Evolutionary conservation across 37 sponge, comb jelly and placozoan species (phyloP).

Genomic region (Geodia barretti): DNA sequence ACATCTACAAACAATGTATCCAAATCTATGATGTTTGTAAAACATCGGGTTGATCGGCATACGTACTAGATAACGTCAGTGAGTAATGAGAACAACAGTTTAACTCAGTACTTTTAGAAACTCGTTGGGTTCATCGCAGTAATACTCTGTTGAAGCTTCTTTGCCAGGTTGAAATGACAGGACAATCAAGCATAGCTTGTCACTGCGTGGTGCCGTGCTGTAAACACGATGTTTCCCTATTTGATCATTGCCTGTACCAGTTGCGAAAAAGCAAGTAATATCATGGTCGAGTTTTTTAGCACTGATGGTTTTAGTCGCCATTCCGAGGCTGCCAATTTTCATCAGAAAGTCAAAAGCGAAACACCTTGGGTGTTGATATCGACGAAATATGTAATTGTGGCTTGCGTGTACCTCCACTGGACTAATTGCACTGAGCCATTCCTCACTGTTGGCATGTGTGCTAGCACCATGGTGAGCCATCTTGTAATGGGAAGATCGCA

Average conservation of each 20-base stretch:
- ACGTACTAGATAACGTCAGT: too few relatives aligned
- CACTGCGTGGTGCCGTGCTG: neutral
- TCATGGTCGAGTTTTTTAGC: neutral
- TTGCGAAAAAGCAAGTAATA: neutral
- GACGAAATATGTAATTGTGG: neutral
- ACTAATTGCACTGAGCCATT: neutral
- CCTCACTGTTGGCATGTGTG: neutral
- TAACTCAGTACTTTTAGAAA: too few relatives aligned
- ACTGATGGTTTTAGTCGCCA: neutral
- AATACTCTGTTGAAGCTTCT: neutral
- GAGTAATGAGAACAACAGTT: too few relatives aligned
- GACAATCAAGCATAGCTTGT: neutral
- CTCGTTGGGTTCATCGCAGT: too few relatives aligned
- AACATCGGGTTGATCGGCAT: too few relatives aligned
- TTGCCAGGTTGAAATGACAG: neutral
- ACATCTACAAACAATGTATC: too few relatives aligned
- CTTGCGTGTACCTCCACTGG: conserved; percentile 11
- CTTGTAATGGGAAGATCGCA: conserved; percentile 15
- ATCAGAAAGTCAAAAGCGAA: neutral
- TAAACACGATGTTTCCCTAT: neutral
- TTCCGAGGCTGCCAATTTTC: neutral
- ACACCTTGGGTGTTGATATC: conserved; percentile 22
- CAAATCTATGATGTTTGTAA: too few relatives aligned
- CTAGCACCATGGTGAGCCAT: conserved; percentile 40
- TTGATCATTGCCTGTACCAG: neutral